Evolutionary conservation across 2,888 invertebrate genomes (phyloP), one percentile per base, ranked within the genome.

Genomic region (Nasonovia ribisnigri): DNA sequence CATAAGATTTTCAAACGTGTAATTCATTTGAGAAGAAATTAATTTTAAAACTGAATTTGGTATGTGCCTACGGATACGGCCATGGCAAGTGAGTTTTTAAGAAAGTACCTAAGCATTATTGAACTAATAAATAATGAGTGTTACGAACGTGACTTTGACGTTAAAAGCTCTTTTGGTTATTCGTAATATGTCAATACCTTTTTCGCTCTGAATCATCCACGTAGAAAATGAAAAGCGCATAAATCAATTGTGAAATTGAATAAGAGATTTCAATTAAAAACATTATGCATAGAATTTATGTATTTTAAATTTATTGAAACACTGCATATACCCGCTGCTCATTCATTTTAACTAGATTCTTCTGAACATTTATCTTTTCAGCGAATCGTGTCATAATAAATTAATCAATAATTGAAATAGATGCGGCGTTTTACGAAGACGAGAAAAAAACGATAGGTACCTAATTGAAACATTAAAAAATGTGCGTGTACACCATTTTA

Each of bases 91-190:
- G 42, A 46, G 36, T 48, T 29, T 89, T 6, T 54, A 36, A 24
- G 24, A 67, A n/a, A 90, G n/a, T 11, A 51, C 3, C 13, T 51
- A 46, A 36, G 77, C 77, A 77, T 36, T 77, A 90, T 84, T 24
- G 16, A 51, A 84, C 51, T 48, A 51, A 51, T 36, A 77, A 90
- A 77, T 77, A 84, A 90, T 84, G 29, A 90, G 77, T 10, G 26
- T 16, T 51, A 84, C 26, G 84, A 26, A 77, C 51, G 36, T 90
- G 77, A 42, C 51, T 43, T 24, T 42, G 42, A 84, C 48, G 77
- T 90, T 90, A 90, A 90, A 90, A 90, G 77, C 77, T 26, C 77
- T 90, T 90, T 77, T 90, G 90, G 36, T 51, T 77, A 84, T 90
- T 90, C 36, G 51, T 77, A 84, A 90, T 84, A 77, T 51, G 90